Base-by-base conservation (phyloP, 1,140 invertebrate species). In the Nomia melanderi region DNA sequence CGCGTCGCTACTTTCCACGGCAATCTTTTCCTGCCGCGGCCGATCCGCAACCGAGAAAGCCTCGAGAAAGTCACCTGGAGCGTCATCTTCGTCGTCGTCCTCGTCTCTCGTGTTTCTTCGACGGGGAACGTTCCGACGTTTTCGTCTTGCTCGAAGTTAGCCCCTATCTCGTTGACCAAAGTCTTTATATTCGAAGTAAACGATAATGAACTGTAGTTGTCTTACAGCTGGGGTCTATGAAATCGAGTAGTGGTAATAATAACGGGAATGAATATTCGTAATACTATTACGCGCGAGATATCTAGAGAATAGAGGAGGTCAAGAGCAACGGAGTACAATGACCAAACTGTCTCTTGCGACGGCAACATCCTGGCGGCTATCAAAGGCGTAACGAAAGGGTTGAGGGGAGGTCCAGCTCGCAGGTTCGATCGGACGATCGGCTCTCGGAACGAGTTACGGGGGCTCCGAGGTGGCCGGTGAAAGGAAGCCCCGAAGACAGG, bases 1-100 rank as follows among this genome's bases (percentile, higher is more conserved):
- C 54, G 44, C 44, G 47, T n/a, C 54, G 53, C 54, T 57, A 69
- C 64, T 76, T 69, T 76, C 73, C 64, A 67, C 29, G 39, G 23
- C 65, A 11, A 60, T 69, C 73, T 59, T 69, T 69, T 59, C 65
- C 54, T 39, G 54, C 23, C 65, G 59, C 39, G 53, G 31, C 11
- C 41, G 20, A 65, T 56, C n/a, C 47, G 60, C 47, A 33, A 74
- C 36, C 71, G 71, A 56, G 72, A 74, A 74, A 74, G 62, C 72
- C 47, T 66, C 60, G 62, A 65, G 72, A 74, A 74, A 74, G 72
- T 74, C 71, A 31, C 20, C 56, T 14, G 53, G 59, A 62, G 59
- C 31, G 1, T 36, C 31, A 11, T 36, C 33, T 11, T 44, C 33
- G 27, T 33, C 72, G 25, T 50, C 41, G 41, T 36, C 33, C 3